Conservation (phyloP, 2,113 vertebrate genomes). For the Tragelaphus buxtoni region DNA sequence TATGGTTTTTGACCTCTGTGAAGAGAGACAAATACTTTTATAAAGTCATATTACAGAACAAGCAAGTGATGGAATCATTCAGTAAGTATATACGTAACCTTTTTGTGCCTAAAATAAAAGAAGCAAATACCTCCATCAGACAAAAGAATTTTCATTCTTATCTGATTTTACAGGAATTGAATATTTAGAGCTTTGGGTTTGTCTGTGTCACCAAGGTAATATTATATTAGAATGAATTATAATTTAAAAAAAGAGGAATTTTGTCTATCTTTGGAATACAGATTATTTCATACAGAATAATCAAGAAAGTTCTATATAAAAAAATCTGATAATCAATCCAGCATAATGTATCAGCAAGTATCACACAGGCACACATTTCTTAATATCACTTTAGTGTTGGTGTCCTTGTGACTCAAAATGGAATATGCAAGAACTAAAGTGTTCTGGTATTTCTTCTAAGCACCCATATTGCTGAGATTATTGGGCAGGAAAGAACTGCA, state of each 20-base stretch:
- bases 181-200: neutral
- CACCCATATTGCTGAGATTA: neutral
- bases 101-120: neutral
- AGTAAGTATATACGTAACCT: neutral
- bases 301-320: neutral
- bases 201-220: neutral
- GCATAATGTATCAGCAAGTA: neutral
- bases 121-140: neutral
- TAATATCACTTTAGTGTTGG: neutral
- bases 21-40: neutral
- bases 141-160: neutral
- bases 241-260: neutral
- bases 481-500: neutral
- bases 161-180: neutral
- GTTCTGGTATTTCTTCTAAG: neutral
- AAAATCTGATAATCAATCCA: neutral
- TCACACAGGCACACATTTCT: neutral
- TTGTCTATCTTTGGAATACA: neutral
- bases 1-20: neutral
- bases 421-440: neutral
- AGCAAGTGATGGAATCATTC: neutral
- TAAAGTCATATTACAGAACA: neutral
- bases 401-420: neutral
- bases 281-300: neutral
- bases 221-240: neutral